phyloP scores from a whole-genome alignment of 2,888 invertebrate species.

The Mythimna loreyi region DNA sequence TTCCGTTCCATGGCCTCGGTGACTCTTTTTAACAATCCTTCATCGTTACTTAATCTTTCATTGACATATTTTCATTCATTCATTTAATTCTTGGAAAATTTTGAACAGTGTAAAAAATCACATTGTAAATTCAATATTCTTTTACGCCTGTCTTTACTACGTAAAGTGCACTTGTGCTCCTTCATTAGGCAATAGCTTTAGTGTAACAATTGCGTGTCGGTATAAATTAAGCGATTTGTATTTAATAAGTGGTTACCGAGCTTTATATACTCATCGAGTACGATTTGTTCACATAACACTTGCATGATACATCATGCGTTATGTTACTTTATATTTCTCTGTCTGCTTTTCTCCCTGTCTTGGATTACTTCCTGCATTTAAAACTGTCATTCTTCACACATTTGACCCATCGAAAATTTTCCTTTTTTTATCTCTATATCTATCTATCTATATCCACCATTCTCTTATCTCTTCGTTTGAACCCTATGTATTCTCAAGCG shows the following conservation, averaged over 20 bases:
- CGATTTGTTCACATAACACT: slow-evolving; percentile 16
- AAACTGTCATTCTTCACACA: not conserved
- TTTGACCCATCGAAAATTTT: not conserved
- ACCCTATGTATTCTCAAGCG: slow-evolving; percentile 6
- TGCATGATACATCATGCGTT: not conserved
- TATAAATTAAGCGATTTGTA: slow-evolving; percentile 11
- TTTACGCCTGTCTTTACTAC: slow-evolving; percentile 2
- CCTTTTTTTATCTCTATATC: not conserved
- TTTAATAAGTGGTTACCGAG: slow-evolving; percentile 7
- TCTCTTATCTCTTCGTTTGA: not conserved
- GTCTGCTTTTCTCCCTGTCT: not conserved
- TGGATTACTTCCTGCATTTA: not conserved
- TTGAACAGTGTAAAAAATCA: no score
- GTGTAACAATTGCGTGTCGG: slow-evolving; percentile 36
- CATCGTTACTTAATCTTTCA: no score
- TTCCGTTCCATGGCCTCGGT: no score
- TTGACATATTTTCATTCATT: no score
- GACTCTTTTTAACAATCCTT: no score
- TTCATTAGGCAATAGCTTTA: slow-evolving; percentile 12
- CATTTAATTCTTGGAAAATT: no score
- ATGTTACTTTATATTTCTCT: not conserved
- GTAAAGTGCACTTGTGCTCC: not conserved
- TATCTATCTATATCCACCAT: not conserved
- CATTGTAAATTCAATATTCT: slow-evolving; percentile 4
- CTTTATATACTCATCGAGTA: slow-evolving; percentile 11